A percentile compares a stretch with the other conserved stretches of the same genome.
Evolutionary conservation across 1,140 invertebrate genomes (phyloP).

Genomic region (Achatina immaculata): DNA sequence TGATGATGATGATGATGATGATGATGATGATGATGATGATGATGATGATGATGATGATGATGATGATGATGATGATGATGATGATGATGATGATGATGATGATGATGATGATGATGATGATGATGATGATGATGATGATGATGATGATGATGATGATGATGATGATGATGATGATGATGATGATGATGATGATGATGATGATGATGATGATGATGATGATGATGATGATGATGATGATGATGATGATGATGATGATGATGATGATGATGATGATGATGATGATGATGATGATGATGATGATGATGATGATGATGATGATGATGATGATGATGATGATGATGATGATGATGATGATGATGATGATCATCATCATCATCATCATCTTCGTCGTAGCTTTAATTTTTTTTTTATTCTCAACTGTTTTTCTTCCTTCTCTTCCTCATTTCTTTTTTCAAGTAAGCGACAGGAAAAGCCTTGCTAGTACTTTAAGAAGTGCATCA

Average conservation of each 20-base stretch:
- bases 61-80: constrained; percentile 27
- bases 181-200: constrained; percentile 27
- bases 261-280: constrained; percentile 29
- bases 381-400: too few species aligned
- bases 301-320: constrained; percentile 27
- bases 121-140: constrained; percentile 27
- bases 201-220: constrained; percentile 29
- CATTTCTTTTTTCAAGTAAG: too few species aligned
- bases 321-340: constrained; percentile 29
- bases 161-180: constrained; percentile 27
- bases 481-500: too few species aligned
- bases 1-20: constrained; percentile 27
- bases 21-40: constrained; percentile 29
- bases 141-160: constrained; percentile 29
- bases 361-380: constrained; percentile 34
- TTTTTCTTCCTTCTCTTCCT: too few species aligned
- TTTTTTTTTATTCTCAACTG: too few species aligned
- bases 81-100: constrained; percentile 29
- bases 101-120: constrained; percentile 27
- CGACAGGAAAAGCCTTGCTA: too few species aligned
- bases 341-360: constrained; percentile 27
- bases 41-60: constrained; percentile 27
- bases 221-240: constrained; percentile 27
- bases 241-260: constrained; percentile 27
- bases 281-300: constrained; percentile 27